phyloP scores from a whole-genome alignment of 2,113 vertebrate genomes.

The Microcebus tavaratra region DNA sequence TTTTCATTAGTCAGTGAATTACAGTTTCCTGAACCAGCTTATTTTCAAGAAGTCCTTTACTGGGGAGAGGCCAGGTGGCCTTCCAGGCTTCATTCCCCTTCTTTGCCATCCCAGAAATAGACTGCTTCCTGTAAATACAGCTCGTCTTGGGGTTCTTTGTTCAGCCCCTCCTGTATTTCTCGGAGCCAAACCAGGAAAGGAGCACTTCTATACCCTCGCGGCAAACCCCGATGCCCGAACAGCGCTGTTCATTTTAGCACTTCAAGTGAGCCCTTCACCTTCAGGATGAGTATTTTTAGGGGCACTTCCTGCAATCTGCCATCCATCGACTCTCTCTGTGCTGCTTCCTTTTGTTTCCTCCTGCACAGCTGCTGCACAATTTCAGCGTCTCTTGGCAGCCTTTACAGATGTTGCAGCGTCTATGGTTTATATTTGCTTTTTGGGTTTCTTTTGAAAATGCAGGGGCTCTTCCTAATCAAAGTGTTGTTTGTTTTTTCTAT shows the following conservation, averaged over 20 bases:
- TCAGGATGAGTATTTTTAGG: background rate
- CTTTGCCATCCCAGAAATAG: background rate
- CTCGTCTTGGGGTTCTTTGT: background rate
- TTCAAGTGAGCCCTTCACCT: background rate
- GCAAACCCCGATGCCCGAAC: background rate
- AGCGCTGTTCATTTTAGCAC: background rate
- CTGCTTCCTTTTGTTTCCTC: background rate
- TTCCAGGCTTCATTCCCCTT: background rate
- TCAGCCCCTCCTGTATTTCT: background rate
- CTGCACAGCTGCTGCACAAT: background rate
- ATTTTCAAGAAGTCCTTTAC: background rate
- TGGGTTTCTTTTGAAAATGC: background rate
- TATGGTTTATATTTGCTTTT: conserved; percentile 32
- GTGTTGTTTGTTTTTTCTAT: background rate
- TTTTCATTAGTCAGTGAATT: background rate
- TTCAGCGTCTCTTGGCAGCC: conserved; percentile 34
- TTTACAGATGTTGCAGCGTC: conserved; percentile 18
- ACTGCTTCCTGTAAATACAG: background rate
- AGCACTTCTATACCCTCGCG: too few species aligned
- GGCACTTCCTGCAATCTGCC: background rate
- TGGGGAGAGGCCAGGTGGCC: background rate
- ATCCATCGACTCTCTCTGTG: background rate
- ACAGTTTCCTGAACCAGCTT: background rate
- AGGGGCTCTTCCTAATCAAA: background rate
- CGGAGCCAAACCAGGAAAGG: background rate